These are phyloP conservation scores for Stegostoma tigrinum DNA, from an alignment of 2,113 vertebrate genomes.

Conservation along the genomic window DNA sequence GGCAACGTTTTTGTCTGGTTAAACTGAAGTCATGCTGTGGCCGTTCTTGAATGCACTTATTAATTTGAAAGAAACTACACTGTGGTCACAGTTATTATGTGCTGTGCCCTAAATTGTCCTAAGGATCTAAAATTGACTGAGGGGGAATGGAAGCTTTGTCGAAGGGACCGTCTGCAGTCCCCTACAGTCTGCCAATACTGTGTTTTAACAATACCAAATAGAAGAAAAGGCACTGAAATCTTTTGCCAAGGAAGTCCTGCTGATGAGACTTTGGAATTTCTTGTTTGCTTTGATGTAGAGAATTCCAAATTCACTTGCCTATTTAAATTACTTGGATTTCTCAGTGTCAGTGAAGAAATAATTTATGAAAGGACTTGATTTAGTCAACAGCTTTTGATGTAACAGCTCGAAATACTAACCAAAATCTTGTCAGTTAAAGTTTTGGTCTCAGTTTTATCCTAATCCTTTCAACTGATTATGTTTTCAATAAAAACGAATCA, in stretches of 20 bases:
- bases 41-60: not conserved
- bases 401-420: not conserved
- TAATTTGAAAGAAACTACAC: not conserved
- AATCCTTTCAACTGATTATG: not conserved
- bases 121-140: not conserved
- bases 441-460: not conserved
- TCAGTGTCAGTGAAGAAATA: not conserved
- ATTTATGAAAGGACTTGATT: not conserved
- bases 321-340: not conserved
- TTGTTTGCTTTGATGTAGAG: not conserved
- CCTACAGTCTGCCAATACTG: not conserved
- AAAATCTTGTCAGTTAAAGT: not conserved
- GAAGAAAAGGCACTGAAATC: not conserved
- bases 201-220: not conserved
- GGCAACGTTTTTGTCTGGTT: not conserved
- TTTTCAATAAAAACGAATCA: not conserved
- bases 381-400: not conserved
- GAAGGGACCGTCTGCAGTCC: not conserved
- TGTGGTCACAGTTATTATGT: not conserved
- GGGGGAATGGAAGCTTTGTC: not conserved
- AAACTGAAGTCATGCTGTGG: not conserved
- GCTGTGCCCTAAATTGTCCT: not conserved
- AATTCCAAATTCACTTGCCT: not conserved
- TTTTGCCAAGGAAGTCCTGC: not conserved
- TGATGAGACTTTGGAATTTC: not conserved